phyloP scores from a whole-genome alignment of 2,113 vertebrate species.

The Calidris pygmaea region DNA sequence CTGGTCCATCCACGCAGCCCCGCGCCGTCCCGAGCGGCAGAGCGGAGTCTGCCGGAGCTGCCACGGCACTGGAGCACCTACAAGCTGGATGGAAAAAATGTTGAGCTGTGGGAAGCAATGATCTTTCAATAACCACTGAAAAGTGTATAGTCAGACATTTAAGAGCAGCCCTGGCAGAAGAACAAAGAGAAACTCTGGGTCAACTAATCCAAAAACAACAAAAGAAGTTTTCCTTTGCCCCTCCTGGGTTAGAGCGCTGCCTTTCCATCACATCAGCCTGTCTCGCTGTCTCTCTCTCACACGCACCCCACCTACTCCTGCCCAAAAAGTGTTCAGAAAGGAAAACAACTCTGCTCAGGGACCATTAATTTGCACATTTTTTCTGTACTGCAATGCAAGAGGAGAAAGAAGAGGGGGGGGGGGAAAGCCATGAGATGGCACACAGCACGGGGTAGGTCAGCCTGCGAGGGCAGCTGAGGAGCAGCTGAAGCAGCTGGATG shows the following conservation, averaged over 20 bases:
- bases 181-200: slow-evolving; percentile 27
- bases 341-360: background rate
- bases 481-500: background rate
- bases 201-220: slow-evolving; percentile 46
- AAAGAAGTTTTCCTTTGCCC: slow-evolving; percentile 30
- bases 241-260: background rate
- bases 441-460: fast-evolving
- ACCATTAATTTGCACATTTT: background rate
- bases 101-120: slow-evolving; percentile 40
- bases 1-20: too few species aligned
- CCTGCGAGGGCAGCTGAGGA: background rate
- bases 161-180: slow-evolving; percentile 57
- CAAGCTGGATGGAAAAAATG: slow-evolving; percentile 58
- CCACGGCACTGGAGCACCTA: background rate
- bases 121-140: slow-evolving; percentile 49
- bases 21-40: fast-evolving
- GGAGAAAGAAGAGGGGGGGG: background rate
- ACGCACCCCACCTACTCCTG: background rate
- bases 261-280: background rate
- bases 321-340: background rate
- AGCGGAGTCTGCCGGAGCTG: background rate
- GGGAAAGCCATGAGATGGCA: background rate
- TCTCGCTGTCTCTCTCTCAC: background rate
- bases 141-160: slow-evolving; percentile 45
- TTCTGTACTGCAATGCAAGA: background rate